Conservation (phyloP, 2,888 invertebrate species). For the Oxytorus armatus region DNA sequence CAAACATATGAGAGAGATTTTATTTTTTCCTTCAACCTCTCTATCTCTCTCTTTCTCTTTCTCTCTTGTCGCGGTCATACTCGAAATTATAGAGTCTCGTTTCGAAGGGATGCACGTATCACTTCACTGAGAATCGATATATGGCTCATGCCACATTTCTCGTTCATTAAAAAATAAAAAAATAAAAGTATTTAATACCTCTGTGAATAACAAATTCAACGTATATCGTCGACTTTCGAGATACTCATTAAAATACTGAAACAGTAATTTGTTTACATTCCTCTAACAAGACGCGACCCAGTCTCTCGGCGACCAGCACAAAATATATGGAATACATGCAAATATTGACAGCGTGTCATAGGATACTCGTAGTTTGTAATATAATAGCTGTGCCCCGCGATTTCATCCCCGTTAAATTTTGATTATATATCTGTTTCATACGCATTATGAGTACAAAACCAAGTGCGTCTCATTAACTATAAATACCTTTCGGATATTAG, state of each 20-base stretch:
- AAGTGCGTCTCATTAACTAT: too few relatives aligned
- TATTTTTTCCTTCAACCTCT: neutral
- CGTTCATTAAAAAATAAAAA: conserved; percentile 10
- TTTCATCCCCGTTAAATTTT: too few relatives aligned
- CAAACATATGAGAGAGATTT: conserved; percentile 31
- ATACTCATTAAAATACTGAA: conserved; percentile 22
- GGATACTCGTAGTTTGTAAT: too few relatives aligned
- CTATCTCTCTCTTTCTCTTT: neutral
- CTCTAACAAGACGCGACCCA: neutral
- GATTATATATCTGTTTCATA: too few relatives aligned
- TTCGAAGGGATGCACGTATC: neutral
- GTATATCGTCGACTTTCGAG: neutral
- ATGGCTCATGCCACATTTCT: neutral
- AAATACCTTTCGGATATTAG: too few relatives aligned
- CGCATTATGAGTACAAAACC: too few relatives aligned
- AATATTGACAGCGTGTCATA: too few relatives aligned
- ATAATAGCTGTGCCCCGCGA: too few relatives aligned
- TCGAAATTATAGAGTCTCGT: neutral
- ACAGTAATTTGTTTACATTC: conserved; percentile 6
- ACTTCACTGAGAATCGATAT: neutral
- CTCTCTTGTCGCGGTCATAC: conserved; percentile 10
- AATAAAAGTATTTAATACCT: too few relatives aligned
- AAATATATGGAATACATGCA: too few relatives aligned
- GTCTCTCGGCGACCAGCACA: neutral
- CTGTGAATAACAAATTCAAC: too few relatives aligned